phyloP scores from a whole-genome alignment of 2,113 vertebrate species.

The Procavia capensis region DNA sequence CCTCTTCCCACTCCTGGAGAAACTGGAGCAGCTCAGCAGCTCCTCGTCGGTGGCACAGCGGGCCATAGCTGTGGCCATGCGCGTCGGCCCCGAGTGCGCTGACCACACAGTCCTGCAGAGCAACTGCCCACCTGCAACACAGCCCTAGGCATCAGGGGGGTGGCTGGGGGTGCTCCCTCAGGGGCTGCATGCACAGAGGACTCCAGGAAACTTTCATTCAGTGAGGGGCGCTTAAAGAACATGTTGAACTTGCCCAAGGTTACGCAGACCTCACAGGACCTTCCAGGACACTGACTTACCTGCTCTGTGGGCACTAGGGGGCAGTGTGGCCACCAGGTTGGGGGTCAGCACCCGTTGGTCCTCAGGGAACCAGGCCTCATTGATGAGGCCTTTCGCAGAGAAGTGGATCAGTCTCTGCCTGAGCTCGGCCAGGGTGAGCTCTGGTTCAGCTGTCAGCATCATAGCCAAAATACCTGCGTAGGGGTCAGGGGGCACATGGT shows the following conservation, averaged over 20 bases:
- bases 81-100: slow-evolving; percentile 81
- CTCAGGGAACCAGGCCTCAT: slow-evolving; percentile 86
- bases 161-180: neutral
- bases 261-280: too few relatives aligned
- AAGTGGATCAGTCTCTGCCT: slow-evolving; percentile 89
- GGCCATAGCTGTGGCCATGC: slow-evolving; percentile 65
- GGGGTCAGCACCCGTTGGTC: slow-evolving; percentile 88
- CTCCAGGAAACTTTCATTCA: neutral
- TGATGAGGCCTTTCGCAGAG: slow-evolving; percentile 86
- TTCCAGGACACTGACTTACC: slow-evolving; percentile 67
- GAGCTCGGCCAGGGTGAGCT: slow-evolving; percentile 85
- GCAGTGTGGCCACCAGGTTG: slow-evolving; percentile 88
- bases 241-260: too few relatives aligned
- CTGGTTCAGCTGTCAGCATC: slow-evolving; percentile 87
- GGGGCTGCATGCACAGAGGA: neutral
- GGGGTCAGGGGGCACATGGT: neutral
- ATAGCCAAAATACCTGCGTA: slow-evolving; percentile 88
- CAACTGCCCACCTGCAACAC: slow-evolving; percentile 81
- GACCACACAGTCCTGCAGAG: slow-evolving; percentile 94
- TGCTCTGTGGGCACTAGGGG: slow-evolving; percentile 26
- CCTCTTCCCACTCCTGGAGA: slow-evolving; percentile 83
- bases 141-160: neutral
- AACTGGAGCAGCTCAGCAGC: slow-evolving; percentile 83
- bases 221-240: neutral
- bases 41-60: slow-evolving; percentile 88